Percentiles rank a stretch among this genome's conserved stretches.
Evolutionary conservation across 2,113 vertebrate species (phyloP).

Genomic region (Phalacrocorax pelagicus): DNA sequence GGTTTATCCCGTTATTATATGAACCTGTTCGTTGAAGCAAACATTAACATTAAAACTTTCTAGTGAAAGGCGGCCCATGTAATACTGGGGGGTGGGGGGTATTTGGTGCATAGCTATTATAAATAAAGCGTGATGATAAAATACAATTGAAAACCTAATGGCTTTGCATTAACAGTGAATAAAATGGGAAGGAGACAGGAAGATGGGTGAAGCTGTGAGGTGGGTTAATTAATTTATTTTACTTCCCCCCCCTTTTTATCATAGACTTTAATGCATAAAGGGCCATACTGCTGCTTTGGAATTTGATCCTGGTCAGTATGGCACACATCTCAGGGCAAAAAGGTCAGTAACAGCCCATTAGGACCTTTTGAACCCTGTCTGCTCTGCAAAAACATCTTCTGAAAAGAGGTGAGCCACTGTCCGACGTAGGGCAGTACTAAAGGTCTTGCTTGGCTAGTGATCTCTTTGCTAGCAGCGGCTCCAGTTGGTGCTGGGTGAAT

Average conservation of each 20-base stretch:
- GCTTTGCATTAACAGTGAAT: not conserved
- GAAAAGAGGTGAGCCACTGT: constrained; percentile 13
- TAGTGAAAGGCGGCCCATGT: not conserved
- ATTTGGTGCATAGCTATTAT: not conserved
- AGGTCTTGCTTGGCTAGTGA: not conserved
- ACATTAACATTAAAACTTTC: not conserved
- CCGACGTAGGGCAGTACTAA: not conserved
- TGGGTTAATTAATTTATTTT: not conserved
- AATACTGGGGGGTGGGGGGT: no score
- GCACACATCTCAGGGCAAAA: constrained; percentile 29
- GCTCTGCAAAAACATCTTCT: constrained; percentile 38
- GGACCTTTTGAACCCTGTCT: constrained; percentile 69
- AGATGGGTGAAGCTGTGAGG: not conserved
- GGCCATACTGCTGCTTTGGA: not conserved
- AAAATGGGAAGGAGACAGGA: not conserved
- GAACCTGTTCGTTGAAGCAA: not conserved
- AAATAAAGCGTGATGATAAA: not conserved
- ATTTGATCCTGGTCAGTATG: not conserved
- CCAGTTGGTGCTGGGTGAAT: not conserved
- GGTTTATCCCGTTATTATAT: not conserved
- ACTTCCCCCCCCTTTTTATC: not conserved
- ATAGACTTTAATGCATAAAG: not conserved
- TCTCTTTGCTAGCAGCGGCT: not conserved
- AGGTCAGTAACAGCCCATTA: not conserved
- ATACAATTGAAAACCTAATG: not conserved